phyloP scores from a whole-genome alignment of 2,797 vertebrate genomes.

The Coregonus suidteri region DNA sequence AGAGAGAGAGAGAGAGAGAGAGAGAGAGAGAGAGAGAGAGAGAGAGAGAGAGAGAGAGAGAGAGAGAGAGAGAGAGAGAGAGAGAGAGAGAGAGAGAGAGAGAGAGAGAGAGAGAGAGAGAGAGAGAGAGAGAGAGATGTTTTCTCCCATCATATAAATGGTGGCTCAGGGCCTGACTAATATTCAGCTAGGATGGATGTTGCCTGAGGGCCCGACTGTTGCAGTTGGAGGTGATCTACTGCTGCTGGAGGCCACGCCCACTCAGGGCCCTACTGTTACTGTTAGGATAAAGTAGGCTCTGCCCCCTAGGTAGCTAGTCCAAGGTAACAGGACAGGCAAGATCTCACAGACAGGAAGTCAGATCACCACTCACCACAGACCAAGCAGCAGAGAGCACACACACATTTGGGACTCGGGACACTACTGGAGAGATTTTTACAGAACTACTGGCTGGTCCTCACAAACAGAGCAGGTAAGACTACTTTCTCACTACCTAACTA shows the following conservation, averaged over 20 bases:
- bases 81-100: too few relatives aligned
- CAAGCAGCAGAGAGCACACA: slow-evolving; percentile 42
- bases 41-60: too few relatives aligned
- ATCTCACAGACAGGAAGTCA: slow-evolving; percentile 77
- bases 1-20: too few relatives aligned
- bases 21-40: too few relatives aligned
- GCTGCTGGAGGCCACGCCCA: background rate
- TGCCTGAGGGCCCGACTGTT: slow-evolving; percentile 94
- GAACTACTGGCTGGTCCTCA: slow-evolving; percentile 19
- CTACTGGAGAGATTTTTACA: slow-evolving; percentile 11
- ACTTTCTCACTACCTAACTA: background rate
- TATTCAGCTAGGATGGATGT: slow-evolving; percentile 91
- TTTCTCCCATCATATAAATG: slow-evolving; percentile 81
- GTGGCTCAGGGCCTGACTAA: slow-evolving; percentile 93
- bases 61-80: too few relatives aligned
- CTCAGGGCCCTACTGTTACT: slow-evolving; percentile 89
- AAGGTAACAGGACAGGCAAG: slow-evolving; percentile 49
- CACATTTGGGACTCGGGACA: slow-evolving; percentile 25
- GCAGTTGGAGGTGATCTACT: slow-evolving; percentile 77
- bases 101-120: too few relatives aligned
- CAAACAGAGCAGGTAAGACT: slow-evolving; percentile 56
- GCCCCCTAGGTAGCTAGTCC: slow-evolving; percentile 78
- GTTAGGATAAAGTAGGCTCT: slow-evolving; percentile 79
- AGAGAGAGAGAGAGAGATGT: too few relatives aligned
- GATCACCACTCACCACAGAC: slow-evolving; percentile 58